Conservation (phyloP, 35 echinoderm and acorn worm genomes). For the Apostichopus japonicus region DNA sequence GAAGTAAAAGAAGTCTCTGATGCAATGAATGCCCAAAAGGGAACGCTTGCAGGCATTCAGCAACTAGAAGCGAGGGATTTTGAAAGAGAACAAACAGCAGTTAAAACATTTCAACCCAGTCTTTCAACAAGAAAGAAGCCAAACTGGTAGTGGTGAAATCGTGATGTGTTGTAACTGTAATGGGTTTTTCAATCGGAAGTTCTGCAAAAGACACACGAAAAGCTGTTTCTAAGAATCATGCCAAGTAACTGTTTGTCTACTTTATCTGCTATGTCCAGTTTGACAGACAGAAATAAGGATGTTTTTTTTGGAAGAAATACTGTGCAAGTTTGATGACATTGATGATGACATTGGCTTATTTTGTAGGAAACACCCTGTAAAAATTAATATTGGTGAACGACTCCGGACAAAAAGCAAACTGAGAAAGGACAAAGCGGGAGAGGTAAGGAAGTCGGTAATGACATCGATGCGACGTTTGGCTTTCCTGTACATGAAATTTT, state of each 20-base stretch:
- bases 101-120: conserved; percentile 33
- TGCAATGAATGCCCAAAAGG: conserved; percentile 22
- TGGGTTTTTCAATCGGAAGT: conserved; percentile 32
- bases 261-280: not conserved
- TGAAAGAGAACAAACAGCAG: conserved; percentile 51
- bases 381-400: conserved; percentile 24
- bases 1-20: conserved; percentile 21
- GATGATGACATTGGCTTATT: conserved; percentile 42
- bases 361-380: conserved; percentile 26
- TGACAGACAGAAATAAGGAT: not conserved
- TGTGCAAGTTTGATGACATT: too few species aligned
- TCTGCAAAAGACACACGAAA: conserved; percentile 25
- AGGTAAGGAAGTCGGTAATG: conserved; percentile 50
- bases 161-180: conserved; percentile 55
- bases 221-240: conserved; percentile 1
- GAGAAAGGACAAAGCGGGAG: conserved; percentile 44
- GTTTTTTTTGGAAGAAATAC: too few species aligned
- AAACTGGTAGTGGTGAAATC: not conserved
- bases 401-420: conserved; percentile 24
- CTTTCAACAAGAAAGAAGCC: conserved; percentile 39
- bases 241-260: not conserved
- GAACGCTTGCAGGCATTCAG: conserved; percentile 30
- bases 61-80: conserved; percentile 48
- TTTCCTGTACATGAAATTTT: conserved; percentile 28
- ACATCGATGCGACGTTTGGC: conserved; percentile 40